Conservation (phyloP, 1,140 invertebrate species). For the Ceratosolen solmsi region DNA sequence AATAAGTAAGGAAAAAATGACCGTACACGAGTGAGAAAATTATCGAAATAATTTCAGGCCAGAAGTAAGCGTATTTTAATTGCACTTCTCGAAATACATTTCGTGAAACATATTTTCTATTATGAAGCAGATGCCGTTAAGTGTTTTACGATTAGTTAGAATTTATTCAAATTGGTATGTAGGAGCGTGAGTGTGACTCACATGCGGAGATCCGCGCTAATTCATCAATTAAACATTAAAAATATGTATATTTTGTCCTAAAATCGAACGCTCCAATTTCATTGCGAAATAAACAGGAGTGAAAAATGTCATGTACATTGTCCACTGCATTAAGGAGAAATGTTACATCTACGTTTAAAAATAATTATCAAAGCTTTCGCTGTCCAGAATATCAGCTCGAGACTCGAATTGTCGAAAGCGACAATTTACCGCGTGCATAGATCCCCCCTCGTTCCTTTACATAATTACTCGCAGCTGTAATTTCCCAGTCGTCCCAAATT, state of each 20-base stretch:
- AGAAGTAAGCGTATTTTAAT: not conserved
- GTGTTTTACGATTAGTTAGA: not conserved
- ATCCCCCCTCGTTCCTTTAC: not conserved
- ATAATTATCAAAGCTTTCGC: too few species aligned
- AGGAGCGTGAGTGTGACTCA: not conserved
- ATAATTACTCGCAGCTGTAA: constrained; percentile 23
- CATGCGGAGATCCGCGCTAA: not conserved
- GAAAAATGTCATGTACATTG: too few species aligned
- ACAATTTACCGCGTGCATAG: not conserved
- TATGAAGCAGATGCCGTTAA: not conserved
- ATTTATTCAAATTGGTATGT: not conserved
- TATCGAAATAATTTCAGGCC: not conserved
- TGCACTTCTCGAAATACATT: not conserved
- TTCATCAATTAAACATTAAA: too few species aligned
- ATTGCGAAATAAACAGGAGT: too few species aligned
- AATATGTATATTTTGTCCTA: too few species aligned
- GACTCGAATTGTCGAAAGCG: too few species aligned
- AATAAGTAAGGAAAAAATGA: not conserved
- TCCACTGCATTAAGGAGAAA: too few species aligned
- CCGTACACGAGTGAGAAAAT: not conserved
- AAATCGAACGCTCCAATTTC: too few species aligned
- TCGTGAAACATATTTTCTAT: not conserved
- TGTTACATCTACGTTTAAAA: too few species aligned
- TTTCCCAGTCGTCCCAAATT: not conserved
- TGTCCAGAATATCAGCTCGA: too few species aligned